Percentiles rank a stretch among this genome's conserved stretches.
phyloP scores from a whole-genome alignment of 2,888 invertebrate species.

The Erebia palarica region DNA sequence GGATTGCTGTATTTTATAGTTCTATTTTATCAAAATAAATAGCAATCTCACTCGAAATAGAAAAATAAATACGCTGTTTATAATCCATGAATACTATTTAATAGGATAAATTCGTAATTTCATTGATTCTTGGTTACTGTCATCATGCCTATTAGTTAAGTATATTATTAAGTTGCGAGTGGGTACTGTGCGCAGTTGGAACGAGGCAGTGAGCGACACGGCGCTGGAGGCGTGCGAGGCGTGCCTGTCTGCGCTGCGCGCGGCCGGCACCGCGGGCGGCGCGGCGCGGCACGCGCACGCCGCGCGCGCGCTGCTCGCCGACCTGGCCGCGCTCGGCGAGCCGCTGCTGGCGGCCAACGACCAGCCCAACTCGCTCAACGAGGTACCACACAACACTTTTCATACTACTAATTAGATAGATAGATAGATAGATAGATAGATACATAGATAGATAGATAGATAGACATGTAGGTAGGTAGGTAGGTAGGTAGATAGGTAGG shows the following conservation, averaged over 20 bases:
- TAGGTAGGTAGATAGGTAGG: too few relatives aligned
- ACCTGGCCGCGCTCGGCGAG: conserved; percentile 62
- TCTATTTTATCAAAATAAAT: too few relatives aligned
- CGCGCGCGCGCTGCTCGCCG: conserved; percentile 59
- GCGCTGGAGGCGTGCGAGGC: conserved; percentile 76
- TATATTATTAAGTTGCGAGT: too few relatives aligned
- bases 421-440: too few relatives aligned
- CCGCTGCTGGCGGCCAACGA: conserved; percentile 67
- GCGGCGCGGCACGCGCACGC: conserved; percentile 56
- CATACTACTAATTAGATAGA: neutral
- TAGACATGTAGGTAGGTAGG: too few relatives aligned
- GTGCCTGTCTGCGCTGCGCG: conserved; percentile 64
- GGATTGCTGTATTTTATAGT: too few relatives aligned
- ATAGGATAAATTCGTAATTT: too few relatives aligned
- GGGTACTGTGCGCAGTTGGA: conserved; percentile 49
- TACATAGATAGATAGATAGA: too few relatives aligned
- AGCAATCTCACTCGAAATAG: too few relatives aligned
- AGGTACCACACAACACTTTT: conserved; percentile 50
- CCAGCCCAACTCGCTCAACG: conserved; percentile 71
- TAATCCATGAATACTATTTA: too few relatives aligned
- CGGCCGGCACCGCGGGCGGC: conserved; percentile 62
- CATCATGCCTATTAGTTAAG: neutral
- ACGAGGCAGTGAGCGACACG: conserved; percentile 63
- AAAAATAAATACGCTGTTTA: too few relatives aligned
- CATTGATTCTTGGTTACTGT: too few relatives aligned